phyloP scores from a whole-genome alignment of 2,888 invertebrate genomes.

The Xestia rhomboidea region DNA sequence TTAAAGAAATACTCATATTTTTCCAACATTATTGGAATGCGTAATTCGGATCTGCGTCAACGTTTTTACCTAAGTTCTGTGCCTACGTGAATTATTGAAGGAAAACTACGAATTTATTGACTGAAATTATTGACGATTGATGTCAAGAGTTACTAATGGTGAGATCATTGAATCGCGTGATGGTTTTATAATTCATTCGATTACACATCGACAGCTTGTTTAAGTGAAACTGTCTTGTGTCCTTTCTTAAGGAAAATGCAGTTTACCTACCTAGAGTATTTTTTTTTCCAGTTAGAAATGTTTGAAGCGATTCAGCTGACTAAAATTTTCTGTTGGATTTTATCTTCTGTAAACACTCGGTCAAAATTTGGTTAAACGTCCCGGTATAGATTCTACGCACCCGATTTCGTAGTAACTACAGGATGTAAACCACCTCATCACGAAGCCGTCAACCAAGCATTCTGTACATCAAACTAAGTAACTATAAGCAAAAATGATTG shows the following conservation, averaged over 20 bases:
- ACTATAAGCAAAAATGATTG: too few relatives aligned
- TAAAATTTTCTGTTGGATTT: not conserved
- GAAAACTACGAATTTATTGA: not conserved
- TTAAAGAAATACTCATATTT: not conserved
- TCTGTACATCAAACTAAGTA: too few relatives aligned
- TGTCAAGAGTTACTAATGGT: constrained; percentile 4
- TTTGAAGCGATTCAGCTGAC: not conserved
- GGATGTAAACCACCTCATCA: too few relatives aligned
- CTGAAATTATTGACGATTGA: not conserved
- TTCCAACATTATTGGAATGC: constrained; percentile 8
- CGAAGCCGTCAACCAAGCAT: too few relatives aligned
- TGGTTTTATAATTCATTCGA: constrained; percentile 17
- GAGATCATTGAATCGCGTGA: constrained; percentile 38
- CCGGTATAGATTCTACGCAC: not conserved
- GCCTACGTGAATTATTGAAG: not conserved
- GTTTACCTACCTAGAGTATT: not conserved
- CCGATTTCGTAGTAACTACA: not conserved
- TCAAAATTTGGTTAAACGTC: not conserved
- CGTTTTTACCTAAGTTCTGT: constrained; percentile 15
- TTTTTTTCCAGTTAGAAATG: not conserved
- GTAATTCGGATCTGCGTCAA: constrained; percentile 29
- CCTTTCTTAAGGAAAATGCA: constrained; percentile 11
- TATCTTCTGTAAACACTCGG: not conserved
- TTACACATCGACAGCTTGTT: not conserved
- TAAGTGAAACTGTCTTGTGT: not conserved